phyloP scores from a whole-genome alignment of 2,113 vertebrate genomes.

The Riparia riparia region DNA sequence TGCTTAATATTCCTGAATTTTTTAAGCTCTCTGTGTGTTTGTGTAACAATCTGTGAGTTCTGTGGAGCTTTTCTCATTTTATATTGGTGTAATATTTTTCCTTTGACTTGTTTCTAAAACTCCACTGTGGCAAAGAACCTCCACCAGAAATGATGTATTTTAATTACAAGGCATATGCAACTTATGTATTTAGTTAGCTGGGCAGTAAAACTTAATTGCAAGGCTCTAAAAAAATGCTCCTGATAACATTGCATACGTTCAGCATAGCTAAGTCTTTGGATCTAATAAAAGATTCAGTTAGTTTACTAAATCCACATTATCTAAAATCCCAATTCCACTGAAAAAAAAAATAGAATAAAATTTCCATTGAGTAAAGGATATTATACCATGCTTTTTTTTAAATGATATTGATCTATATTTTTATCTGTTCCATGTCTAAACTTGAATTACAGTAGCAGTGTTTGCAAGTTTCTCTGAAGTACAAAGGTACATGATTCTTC shows the following conservation, averaged over 20 bases:
- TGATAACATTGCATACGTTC: conserved; percentile 36
- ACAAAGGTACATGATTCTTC: not conserved
- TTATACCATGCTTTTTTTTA: not conserved
- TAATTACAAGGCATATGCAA: conserved; percentile 53
- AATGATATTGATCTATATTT: not conserved
- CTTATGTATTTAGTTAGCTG: conserved; percentile 49
- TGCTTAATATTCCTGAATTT: conserved; percentile 16
- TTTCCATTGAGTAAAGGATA: not conserved
- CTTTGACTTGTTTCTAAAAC: conserved; percentile 35
- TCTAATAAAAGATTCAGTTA: not conserved
- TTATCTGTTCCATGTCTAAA: not conserved
- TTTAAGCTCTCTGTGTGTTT: not conserved
- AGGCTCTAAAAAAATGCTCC: conserved; percentile 36
- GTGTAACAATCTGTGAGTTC: not conserved
- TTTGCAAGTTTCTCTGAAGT: not conserved
- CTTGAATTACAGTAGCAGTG: not conserved
- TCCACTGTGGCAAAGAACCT: conserved; percentile 27
- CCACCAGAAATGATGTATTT: conserved; percentile 58
- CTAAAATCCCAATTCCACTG: not conserved
- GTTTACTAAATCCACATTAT: not conserved
- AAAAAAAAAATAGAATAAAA: not conserved
- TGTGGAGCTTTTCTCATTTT: conserved; percentile 42
- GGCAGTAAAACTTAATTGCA: conserved; percentile 59
- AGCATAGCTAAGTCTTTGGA: not conserved
- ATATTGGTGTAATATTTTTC: conserved; percentile 9